Percentiles rank a stretch among this genome's conserved stretches.
phyloP scores from a whole-genome alignment of 2,113 vertebrate species.

The Peromyscus leucopus region DNA sequence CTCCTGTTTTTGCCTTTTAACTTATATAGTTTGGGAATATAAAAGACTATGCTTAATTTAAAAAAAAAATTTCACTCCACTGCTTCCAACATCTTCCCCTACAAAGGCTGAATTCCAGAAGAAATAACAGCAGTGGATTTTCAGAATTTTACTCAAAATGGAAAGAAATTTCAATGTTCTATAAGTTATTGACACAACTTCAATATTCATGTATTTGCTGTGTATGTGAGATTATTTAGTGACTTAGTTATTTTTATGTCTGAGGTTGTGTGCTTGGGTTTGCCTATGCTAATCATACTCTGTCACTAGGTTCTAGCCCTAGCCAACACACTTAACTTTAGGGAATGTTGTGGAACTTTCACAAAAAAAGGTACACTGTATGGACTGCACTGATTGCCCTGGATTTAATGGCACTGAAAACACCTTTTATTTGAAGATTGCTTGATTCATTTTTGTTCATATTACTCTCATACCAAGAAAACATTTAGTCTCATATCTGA shows the following conservation, averaged over 20 bases:
- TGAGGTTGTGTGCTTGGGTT: neutral
- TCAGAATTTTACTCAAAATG: neutral
- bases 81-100: neutral
- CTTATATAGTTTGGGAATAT: neutral
- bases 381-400: neutral
- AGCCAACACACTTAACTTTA: neutral
- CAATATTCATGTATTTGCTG: neutral
- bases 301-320: neutral
- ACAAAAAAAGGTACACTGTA: neutral
- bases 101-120: neutral
- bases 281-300: neutral
- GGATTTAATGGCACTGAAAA: neutral
- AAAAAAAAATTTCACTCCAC: slow-evolving; percentile 24
- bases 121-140: neutral
- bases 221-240: neutral
- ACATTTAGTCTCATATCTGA: neutral
- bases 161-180: neutral
- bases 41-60: neutral
- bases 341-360: neutral
- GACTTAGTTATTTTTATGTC: neutral
- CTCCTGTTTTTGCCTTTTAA: neutral
- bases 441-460: neutral
- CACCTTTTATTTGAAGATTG: neutral
- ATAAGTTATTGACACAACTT: neutral
- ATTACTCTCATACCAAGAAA: slow-evolving; percentile 9